Evolutionary conservation across 2,797 vertebrate genomes (phyloP), one percentile per base, ranked within the genome.

Genomic region (Liparis tanakae): DNA sequence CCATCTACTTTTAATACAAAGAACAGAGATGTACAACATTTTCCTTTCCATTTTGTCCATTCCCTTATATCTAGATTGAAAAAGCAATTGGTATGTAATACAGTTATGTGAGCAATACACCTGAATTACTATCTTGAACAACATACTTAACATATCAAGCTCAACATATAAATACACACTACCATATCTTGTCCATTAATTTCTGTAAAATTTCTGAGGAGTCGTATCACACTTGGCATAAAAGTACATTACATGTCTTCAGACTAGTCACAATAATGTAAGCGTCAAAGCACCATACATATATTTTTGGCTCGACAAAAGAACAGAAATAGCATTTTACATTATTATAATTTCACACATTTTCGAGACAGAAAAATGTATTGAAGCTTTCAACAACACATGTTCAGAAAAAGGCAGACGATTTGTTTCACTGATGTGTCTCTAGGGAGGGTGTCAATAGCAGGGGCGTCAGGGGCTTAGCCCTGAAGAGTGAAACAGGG

Each of bases 321-420:
- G 36, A 46, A 22, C 14, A 53, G 3, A 54, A 57, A 76, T 55
- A 5, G 43, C 14, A 41, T 14, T 33, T 46, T 36, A 34, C n/a
- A 22, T 17, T 15, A 78, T 55, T 37, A 58, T 50, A 37, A 55
- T 44, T 20, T 7, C 13, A 33, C n/a, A 78, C 2, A 48, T n/a
- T 56, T 8, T 56, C 8, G 39, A 15, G 10, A 57, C 13, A 43
- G 34, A 57, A 48, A 53, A 22, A 30, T 0, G 0, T 36, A 22
- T 33, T 48, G 10, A 20, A 25, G 20, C 20, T 25, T 25, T 22
- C 17, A n/a, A 51, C 6, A 48, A 41, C 36, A 61, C 25, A 30
- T 30, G 25, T 30, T 30, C 25, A 30, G 25, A 30, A 30, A 30
- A 30, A 30, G 25, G 25, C 25, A 30, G 25, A 30, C 25, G 25